Conservation (phyloP, 2,888 invertebrate species). For the Tiliacea aurago region DNA sequence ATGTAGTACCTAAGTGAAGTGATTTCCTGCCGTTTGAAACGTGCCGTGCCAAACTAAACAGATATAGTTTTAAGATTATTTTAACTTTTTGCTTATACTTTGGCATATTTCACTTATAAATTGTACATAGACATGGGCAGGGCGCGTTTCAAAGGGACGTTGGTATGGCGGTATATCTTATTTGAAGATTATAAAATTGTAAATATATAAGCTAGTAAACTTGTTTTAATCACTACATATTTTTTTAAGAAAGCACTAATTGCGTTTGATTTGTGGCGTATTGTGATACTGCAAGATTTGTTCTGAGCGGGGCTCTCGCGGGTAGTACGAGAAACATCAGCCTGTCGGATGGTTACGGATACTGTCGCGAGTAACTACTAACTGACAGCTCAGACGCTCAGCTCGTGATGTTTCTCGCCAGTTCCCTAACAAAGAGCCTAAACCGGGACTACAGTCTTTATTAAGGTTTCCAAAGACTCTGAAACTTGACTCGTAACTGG, state of each 20-base stretch:
- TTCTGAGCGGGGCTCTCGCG: slow-evolving; percentile 36
- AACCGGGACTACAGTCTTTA: slow-evolving; percentile 36
- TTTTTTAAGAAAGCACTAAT: slow-evolving; percentile 86
- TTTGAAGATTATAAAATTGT: slow-evolving; percentile 76
- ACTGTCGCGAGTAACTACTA: slow-evolving; percentile 26
- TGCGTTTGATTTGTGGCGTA: slow-evolving; percentile 68
- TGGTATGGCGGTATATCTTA: slow-evolving; percentile 65
- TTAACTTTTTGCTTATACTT: slow-evolving; percentile 67
- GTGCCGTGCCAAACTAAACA: slow-evolving; percentile 62
- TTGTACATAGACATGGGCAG: slow-evolving; percentile 77
- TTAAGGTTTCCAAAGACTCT: slow-evolving; percentile 43
- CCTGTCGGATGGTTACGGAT: slow-evolving; percentile 34
- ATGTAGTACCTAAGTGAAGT: slow-evolving; percentile 76
- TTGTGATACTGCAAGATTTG: slow-evolving; percentile 71
- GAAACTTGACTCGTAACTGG: slow-evolving; percentile 55
- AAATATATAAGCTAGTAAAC: slow-evolving; percentile 83
- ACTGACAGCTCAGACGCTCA: slow-evolving; percentile 34
- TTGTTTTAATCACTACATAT: slow-evolving; percentile 86
- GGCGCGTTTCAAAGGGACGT: slow-evolving; percentile 60
- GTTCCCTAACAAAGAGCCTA: slow-evolving; percentile 1
- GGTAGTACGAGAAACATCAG: slow-evolving; percentile 41
- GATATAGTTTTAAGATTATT: slow-evolving; percentile 70
- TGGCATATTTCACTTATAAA: slow-evolving; percentile 72
- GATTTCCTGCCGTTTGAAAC: slow-evolving; percentile 69
- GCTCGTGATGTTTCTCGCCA: slow-evolving; percentile 42